Evolutionary conservation across 2,797 vertebrate species (phyloP).

Genomic region (Macrochelys suwanniensis): DNA sequence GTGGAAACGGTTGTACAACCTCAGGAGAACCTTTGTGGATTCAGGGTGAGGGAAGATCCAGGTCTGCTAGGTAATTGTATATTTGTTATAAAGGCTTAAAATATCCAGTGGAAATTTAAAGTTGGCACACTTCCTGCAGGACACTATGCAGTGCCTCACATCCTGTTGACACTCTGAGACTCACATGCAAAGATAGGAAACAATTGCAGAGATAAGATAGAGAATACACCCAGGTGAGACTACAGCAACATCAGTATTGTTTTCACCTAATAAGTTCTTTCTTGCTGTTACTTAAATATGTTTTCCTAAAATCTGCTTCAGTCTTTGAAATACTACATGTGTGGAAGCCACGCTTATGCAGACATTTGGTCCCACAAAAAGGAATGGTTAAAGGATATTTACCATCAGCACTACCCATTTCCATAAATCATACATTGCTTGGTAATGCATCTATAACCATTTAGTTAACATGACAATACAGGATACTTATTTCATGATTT

Average conservation of each 20-base stretch:
- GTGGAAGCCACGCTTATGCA: background rate
- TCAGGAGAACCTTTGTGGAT: background rate
- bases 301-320: background rate
- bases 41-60: background rate
- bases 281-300: background rate
- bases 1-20: background rate
- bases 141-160: background rate
- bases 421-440: slow-evolving; percentile 63
- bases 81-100: background rate
- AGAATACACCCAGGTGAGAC: background rate
- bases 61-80: background rate
- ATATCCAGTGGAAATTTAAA: background rate
- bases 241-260: background rate
- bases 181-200: background rate
- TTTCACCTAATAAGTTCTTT: rapidly evolving
- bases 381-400: slow-evolving; percentile 40
- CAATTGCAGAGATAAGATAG: background rate
- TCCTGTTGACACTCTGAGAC: background rate
- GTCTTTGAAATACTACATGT: background rate
- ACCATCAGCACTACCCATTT: slow-evolving; percentile 53
- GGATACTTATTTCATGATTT: slow-evolving; percentile 72
- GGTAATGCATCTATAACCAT: slow-evolving; percentile 54
- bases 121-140: background rate
- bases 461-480: slow-evolving; percentile 69
- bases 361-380: background rate